Evolutionary conservation across 2,113 vertebrate genomes (phyloP).

Genomic region (Cheirogaleus medius): DNA sequence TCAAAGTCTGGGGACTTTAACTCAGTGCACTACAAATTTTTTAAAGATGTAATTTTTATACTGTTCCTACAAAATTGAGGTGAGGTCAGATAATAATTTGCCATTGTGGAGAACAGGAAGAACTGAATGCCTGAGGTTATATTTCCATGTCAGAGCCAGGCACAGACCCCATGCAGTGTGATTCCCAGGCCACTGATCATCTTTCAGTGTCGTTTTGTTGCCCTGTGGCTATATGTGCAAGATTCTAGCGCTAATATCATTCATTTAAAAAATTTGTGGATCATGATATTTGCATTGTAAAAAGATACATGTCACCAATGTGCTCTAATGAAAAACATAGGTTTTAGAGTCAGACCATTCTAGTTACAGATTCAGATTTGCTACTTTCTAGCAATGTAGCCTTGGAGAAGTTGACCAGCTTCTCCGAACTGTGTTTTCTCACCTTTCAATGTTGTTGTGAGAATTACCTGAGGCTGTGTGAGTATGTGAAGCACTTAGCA

Average conservation of each 20-base stretch:
- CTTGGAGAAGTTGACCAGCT: neutral
- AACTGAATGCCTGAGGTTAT: neutral
- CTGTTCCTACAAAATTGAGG: neutral
- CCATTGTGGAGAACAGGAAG: neutral
- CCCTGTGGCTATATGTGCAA: neutral
- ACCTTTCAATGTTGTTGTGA: neutral
- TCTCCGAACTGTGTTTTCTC: neutral
- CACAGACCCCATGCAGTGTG: neutral
- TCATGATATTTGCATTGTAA: neutral
- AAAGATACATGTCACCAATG: neutral
- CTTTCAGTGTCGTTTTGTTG: neutral
- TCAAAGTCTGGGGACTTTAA: neutral
- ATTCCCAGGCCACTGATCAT: too few species aligned
- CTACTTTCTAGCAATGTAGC: neutral
- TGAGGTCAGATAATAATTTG: neutral
- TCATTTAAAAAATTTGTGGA: neutral
- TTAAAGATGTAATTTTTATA: neutral
- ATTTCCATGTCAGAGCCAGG: neutral
- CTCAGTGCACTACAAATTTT: neutral
- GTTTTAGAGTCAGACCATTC: neutral
- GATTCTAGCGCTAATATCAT: neutral
- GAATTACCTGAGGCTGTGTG: neutral
- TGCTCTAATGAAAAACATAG: neutral
- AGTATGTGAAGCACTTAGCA: neutral
- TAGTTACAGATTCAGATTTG: neutral